These are phyloP conservation scores for Sinocyclocheilus maitianheensis DNA, from an alignment of 2,113 vertebrate species.

Conservation along the genomic window DNA sequence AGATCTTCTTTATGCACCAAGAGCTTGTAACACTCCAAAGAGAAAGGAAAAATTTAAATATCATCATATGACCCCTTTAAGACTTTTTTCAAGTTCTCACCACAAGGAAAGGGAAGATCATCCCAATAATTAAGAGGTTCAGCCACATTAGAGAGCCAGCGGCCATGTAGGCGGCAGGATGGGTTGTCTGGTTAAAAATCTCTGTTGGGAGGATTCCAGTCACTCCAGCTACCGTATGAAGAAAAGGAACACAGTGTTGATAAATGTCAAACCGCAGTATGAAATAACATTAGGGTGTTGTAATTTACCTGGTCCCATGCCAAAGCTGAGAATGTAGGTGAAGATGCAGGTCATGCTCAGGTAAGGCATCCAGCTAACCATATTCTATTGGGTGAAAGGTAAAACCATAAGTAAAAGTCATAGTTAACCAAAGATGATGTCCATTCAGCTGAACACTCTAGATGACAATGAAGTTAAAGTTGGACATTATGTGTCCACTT, in stretches of 20 bases:
- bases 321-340: conserved; percentile 92
- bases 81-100: conserved; percentile 68
- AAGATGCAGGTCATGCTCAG: conserved; percentile 88
- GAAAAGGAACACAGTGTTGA: neutral
- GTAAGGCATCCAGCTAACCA: conserved; percentile 82
- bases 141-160: conserved; percentile 87
- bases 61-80: too few relatives aligned
- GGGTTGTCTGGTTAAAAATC: conserved; percentile 85
- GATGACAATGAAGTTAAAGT: neutral
- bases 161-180: conserved; percentile 87
- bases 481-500: conserved; percentile 3
- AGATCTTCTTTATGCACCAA: too few relatives aligned
- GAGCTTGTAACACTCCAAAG: too few relatives aligned
- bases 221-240: conserved; percentile 79
- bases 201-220: conserved; percentile 87
- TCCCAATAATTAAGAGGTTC: conserved; percentile 83
- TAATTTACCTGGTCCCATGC: conserved; percentile 87
- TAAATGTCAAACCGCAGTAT: neutral
- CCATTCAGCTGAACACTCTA: neutral
- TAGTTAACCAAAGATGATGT: neutral
- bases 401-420: conserved; percentile 45
- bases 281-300: neutral
- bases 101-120: conserved; percentile 87
- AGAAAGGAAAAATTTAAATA: too few relatives aligned
- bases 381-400: conserved; percentile 65